These are phyloP conservation scores for Cancer borealis DNA, from an alignment of 2,888 invertebrate genomes.

Conservation along the genomic window DNA sequence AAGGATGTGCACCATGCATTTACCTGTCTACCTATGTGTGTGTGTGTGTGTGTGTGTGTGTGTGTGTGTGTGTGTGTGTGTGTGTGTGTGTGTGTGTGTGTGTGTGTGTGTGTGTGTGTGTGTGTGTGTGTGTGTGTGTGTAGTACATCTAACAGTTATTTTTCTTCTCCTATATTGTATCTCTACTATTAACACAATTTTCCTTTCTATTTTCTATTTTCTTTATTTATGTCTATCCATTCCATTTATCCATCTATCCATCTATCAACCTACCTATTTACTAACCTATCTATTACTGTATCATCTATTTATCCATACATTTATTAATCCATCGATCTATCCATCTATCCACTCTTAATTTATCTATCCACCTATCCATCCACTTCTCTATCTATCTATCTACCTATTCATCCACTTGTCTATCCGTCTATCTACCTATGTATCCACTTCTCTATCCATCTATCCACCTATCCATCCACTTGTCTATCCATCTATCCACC, in stretches of 20 bases:
- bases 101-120: neutral
- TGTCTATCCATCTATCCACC: neutral
- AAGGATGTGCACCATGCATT: neutral
- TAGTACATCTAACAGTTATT: neutral
- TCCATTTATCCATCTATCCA: neutral
- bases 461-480: neutral
- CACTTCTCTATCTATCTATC: neutral
- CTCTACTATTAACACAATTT: too few species aligned
- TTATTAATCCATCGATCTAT: neutral
- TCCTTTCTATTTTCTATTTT: neutral
- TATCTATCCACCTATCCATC: neutral
- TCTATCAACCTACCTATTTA: neutral
- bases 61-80: conserved; percentile 44
- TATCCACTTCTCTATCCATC: neutral
- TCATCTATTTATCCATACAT: neutral
- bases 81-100: neutral
- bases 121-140: neutral
- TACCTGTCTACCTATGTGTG: conserved; percentile 35
- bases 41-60: conserved; percentile 45
- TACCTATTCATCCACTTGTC: neutral
- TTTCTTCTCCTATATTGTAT: too few species aligned
- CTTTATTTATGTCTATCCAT: neutral
- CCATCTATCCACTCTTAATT: neutral
- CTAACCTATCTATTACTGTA: neutral
- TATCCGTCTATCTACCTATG: neutral